phyloP scores from a whole-genome alignment of 2,888 invertebrate species.

The Xylota segnis region DNA sequence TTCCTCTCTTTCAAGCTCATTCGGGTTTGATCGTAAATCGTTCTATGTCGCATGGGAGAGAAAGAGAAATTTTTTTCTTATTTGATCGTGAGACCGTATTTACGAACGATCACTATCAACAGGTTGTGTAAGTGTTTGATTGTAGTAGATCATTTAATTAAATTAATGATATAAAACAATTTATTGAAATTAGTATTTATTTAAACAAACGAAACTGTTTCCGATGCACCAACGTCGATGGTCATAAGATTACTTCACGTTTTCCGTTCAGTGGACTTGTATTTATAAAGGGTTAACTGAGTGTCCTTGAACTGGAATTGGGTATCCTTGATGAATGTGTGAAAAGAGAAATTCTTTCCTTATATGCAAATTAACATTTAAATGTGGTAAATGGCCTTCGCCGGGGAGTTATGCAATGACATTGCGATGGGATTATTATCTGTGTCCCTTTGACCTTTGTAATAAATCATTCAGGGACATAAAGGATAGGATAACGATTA shows the following conservation, averaged over 20 bases:
- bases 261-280: neutral
- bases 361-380: conserved; percentile 47
- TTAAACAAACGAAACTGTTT: neutral
- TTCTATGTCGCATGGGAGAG: conserved; percentile 11
- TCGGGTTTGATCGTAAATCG: neutral
- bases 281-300: conserved; percentile 36
- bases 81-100: conserved; percentile 42
- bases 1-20: conserved; percentile 35
- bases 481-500: neutral
- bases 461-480: neutral
- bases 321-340: conserved; percentile 51
- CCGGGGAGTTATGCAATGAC: conserved; percentile 42
- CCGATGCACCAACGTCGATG: neutral
- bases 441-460: conserved; percentile 12
- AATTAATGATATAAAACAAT: neutral
- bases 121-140: neutral
- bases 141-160: conserved; percentile 35
- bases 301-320: conserved; percentile 41
- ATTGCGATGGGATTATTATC: neutral
- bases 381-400: neutral
- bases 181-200: neutral
- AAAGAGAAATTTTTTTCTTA: conserved; percentile 40
- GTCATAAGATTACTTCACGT: neutral
- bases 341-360: conserved; percentile 60
- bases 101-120: conserved; percentile 50